Percentiles rank a stretch among this genome's conserved stretches.
Evolutionary conservation across 2,888 invertebrate genomes (phyloP).

Genomic region (Prostheceraeus crozeri): DNA sequence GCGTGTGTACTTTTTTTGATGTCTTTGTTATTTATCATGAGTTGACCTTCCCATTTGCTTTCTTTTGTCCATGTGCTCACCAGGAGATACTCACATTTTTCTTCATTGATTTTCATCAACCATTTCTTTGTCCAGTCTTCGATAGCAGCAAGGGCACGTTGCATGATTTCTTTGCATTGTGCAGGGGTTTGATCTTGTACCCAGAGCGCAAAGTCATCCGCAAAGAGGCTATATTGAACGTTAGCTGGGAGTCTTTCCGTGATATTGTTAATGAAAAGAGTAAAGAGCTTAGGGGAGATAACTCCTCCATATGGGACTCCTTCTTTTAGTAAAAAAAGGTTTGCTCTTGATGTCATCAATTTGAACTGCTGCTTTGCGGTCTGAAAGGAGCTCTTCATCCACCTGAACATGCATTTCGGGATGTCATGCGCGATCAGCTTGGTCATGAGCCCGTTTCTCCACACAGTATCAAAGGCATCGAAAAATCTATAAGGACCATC

Average conservation of each 20-base stretch:
- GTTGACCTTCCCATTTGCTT: background rate
- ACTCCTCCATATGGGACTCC: conserved; percentile 6
- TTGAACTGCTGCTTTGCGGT: too few relatives aligned
- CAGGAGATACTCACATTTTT: conserved; percentile 5
- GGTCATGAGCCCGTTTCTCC: conserved; percentile 3
- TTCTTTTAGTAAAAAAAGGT: too few relatives aligned
- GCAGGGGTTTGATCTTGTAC: background rate
- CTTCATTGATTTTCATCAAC: conserved; percentile 12
- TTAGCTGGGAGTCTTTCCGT: background rate
- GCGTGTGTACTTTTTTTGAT: background rate
- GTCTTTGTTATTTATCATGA: conserved; percentile 1
- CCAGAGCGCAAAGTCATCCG: conserved; percentile 21
- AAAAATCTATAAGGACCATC: conserved; percentile 5
- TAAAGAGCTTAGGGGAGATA: background rate
- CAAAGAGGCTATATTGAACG: background rate
- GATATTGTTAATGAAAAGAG: conserved; percentile 4
- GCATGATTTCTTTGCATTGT: background rate
- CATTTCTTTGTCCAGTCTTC: conserved; percentile 7
- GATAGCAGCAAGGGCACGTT: background rate
- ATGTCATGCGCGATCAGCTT: background rate
- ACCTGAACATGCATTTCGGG: background rate
- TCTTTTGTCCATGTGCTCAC: background rate
- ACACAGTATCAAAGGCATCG: conserved; percentile 13
- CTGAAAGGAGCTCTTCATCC: too few relatives aligned
- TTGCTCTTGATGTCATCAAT: too few relatives aligned